Conservation (phyloP, 1,140 invertebrate genomes). For the Anastrepha ludens region DNA sequence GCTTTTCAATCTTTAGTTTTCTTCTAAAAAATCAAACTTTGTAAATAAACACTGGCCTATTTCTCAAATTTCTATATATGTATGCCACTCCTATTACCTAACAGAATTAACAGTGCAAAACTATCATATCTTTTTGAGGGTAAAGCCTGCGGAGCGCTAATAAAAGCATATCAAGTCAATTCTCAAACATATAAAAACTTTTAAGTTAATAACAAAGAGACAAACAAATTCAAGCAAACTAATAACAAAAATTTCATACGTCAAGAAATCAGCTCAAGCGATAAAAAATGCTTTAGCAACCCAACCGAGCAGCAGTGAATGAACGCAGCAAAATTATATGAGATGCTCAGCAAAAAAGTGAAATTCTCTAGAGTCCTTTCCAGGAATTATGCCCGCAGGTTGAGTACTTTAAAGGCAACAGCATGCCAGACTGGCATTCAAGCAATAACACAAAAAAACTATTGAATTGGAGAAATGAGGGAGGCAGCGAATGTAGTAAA, state of each 20-base stretch:
- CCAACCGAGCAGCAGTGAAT: neutral
- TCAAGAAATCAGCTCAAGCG: neutral
- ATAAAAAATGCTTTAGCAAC: conserved; percentile 18
- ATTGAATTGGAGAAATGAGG: conserved; percentile 1
- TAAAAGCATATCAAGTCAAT: neutral
- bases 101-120: neutral
- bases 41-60: too few relatives aligned
- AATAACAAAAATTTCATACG: conserved; percentile 16
- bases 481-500: neutral
- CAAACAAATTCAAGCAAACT: neutral
- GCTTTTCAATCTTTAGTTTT: too few relatives aligned
- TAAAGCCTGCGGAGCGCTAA: too few relatives aligned
- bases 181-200: neutral
- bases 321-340: neutral
- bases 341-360: conserved; percentile 12
- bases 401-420: conserved; percentile 22
- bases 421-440: neutral
- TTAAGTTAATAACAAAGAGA: neutral
- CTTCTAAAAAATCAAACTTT: too few relatives aligned
- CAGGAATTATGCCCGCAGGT: conserved; percentile 37
- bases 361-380: conserved; percentile 52
- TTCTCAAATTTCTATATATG: neutral
- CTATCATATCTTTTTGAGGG: neutral
- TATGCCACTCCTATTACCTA: neutral
- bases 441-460: neutral